Percentiles rank a stretch among this genome's conserved stretches.
These are phyloP conservation scores for Notolepis coatsorum DNA, from an alignment of 2,797 vertebrate genomes.

Conservation along the genomic window DNA sequence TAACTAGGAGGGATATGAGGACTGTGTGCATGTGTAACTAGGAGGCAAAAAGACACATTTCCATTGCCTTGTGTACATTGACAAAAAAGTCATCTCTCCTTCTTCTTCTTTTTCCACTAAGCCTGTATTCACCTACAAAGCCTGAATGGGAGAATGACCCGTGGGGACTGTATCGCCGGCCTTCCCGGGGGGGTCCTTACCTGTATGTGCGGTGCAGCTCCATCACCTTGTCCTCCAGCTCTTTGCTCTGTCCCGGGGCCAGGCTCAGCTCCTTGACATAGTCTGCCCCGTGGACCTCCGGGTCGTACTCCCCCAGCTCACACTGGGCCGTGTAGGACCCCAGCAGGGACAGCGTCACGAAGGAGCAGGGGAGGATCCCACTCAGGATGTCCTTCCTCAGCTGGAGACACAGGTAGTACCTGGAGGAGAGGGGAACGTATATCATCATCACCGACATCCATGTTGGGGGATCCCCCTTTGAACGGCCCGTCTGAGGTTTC, in stretches of 20 bases:
- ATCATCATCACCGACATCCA: no score
- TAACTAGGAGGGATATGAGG: no score
- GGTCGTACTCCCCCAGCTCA: conserved; percentile 94
- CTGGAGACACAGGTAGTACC: conserved; percentile 95
- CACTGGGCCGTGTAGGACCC: conserved; percentile 95
- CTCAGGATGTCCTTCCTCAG: conserved; percentile 92
- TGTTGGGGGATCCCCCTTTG: no score
- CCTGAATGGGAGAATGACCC: not conserved
- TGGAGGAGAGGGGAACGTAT: conserved; percentile 53
- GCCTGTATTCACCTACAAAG: not conserved
- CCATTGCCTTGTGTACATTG: no score
- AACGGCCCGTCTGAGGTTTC: no score
- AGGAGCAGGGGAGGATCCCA: conserved; percentile 92
- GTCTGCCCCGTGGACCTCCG: conserved; percentile 87
- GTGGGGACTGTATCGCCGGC: not conserved
- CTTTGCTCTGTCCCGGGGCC: conserved; percentile 92
- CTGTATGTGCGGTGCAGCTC: conserved; percentile 95
- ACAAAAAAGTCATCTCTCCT: no score
- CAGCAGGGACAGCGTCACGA: conserved; percentile 92
- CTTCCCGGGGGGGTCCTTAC: conserved; percentile 67
- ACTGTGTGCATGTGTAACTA: no score
- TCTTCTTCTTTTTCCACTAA: no score
- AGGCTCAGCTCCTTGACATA: conserved; percentile 90
- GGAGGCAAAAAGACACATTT: no score
- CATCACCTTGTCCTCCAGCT: conserved; percentile 94